Conservation (phyloP, 2,888 invertebrate species). For the Mongoloraphidia duomilia region DNA sequence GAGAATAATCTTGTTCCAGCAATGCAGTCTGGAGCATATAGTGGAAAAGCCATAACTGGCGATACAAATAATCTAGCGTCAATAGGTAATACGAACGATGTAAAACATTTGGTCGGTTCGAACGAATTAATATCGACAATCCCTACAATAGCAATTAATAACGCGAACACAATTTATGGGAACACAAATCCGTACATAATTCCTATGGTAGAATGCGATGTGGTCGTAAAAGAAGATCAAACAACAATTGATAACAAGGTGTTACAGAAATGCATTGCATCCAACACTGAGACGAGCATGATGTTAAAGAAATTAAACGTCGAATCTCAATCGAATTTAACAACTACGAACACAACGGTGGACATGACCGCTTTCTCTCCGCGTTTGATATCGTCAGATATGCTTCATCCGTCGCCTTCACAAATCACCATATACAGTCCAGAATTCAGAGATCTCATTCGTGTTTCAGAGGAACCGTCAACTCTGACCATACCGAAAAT, state of each 20-base stretch:
- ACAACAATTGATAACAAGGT: background rate
- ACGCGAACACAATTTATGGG: conserved; percentile 6
- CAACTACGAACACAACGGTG: background rate
- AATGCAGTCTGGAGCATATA: background rate
- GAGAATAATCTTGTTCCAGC: conserved; percentile 5
- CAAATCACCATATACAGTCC: conserved; percentile 7
- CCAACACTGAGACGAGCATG: background rate
- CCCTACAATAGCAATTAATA: conserved; percentile 7
- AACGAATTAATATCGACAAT: conserved; percentile 5
- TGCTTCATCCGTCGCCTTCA: conserved; percentile 4
- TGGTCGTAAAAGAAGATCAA: conserved; percentile 5
- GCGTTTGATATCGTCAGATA: conserved; percentile 3
- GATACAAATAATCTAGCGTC: conserved; percentile 3
- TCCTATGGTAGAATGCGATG: conserved; percentile 6
- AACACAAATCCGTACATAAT: conserved; percentile 4
- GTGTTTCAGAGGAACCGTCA: conserved; percentile 3
- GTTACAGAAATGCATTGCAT: background rate
- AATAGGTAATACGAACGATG: background rate
- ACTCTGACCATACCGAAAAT: conserved; percentile 3
- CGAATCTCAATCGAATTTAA: background rate
- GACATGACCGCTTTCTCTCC: conserved; percentile 6
- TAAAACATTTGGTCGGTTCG: conserved; percentile 4
- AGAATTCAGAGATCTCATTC: conserved; percentile 4
- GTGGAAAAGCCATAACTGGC: conserved; percentile 4
- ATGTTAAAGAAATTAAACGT: conserved; percentile 3